Conservation (phyloP, 2,797 vertebrate genomes). For the Rhabdomys pumilio region DNA sequence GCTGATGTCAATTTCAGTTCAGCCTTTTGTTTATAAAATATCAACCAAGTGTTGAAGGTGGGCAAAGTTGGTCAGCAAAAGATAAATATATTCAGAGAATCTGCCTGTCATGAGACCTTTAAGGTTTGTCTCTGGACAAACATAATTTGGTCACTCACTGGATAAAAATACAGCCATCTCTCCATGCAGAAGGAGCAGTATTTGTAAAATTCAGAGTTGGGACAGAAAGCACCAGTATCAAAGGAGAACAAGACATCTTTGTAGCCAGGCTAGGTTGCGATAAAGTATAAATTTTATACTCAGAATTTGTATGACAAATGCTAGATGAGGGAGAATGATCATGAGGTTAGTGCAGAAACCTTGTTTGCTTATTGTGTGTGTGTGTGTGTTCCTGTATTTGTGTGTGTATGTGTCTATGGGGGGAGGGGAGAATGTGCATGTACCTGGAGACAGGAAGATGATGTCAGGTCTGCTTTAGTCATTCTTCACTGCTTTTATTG, state of each 20-base stretch:
- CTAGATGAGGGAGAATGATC: background rate
- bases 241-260: constrained; percentile 27
- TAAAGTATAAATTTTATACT: background rate
- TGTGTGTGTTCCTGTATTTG: background rate
- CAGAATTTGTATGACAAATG: background rate
- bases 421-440: background rate
- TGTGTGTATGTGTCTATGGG: background rate
- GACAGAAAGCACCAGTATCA: background rate
- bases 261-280: background rate
- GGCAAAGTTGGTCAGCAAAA: background rate
- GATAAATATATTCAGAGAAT: constrained; percentile 33
- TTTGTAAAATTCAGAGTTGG: constrained; percentile 21
- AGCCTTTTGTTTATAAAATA: constrained; percentile 41
- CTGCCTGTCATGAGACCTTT: background rate
- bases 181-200: background rate
- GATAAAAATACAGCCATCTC: constrained; percentile 45
- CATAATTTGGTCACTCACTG: background rate
- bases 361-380: background rate
- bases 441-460: background rate
- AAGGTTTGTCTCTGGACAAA: constrained; percentile 8
- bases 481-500: background rate
- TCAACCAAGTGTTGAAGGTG: constrained; percentile 37
- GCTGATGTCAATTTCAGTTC: constrained; percentile 38
- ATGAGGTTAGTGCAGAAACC: background rate
- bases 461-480: background rate